Conservation (phyloP, 2,888 invertebrate species). For the Anarsia innoxiella region DNA sequence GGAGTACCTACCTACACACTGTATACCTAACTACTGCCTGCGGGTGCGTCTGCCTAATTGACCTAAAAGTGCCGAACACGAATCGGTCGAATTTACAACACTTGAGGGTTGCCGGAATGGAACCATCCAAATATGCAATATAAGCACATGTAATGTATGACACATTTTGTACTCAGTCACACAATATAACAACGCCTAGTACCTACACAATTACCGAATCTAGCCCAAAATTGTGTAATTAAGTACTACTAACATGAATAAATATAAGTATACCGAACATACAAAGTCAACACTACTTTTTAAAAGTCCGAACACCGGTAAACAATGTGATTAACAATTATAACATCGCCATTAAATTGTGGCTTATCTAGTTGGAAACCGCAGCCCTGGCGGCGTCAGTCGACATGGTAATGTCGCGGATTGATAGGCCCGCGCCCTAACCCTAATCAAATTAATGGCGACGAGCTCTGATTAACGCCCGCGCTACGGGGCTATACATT, state of each 20-base stretch:
- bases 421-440: constrained; percentile 73
- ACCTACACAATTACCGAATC: too few species aligned
- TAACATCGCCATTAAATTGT: too few species aligned
- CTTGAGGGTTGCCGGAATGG: constrained; percentile 41
- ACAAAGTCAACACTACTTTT: too few species aligned
- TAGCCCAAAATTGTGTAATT: too few species aligned
- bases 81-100: constrained; percentile 66
- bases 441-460: constrained; percentile 75
- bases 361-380: constrained; percentile 17
- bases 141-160: not conserved
- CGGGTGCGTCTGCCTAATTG: constrained; percentile 72
- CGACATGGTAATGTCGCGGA: constrained; percentile 68
- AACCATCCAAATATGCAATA: not conserved
- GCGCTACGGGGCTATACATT: constrained; percentile 41
- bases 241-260: too few species aligned
- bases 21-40: constrained; percentile 15
- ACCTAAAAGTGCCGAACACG: constrained; percentile 74
- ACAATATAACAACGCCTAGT: too few species aligned
- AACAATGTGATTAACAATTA: too few species aligned
- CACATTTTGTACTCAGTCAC: too few species aligned
- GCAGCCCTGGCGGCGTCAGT: constrained; percentile 31
- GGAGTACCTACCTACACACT: not conserved
- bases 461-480: constrained; percentile 70
- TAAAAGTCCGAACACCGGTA: too few species aligned
- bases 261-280: too few species aligned